Evolutionary conservation across 2,797 vertebrate species (phyloP).

Genomic region (Spinus olivaceus): DNA sequence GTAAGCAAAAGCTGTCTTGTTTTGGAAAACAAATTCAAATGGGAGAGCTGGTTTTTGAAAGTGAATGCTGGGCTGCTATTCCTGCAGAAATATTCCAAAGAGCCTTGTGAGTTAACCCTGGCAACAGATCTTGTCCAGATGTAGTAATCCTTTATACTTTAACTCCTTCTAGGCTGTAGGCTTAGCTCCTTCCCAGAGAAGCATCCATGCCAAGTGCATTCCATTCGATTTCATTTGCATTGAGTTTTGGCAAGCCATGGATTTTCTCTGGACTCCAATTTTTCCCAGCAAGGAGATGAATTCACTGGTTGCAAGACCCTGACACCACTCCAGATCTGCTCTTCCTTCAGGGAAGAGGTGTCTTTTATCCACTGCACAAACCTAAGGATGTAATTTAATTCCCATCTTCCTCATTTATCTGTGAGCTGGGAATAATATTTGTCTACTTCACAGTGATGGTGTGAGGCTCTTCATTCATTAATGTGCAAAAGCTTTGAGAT

Average conservation of each 20-base stretch:
- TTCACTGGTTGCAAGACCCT: neutral
- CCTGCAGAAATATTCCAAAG: neutral
- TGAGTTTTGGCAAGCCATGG: neutral
- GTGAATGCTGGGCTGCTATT: neutral
- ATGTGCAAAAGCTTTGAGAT: constrained; percentile 42
- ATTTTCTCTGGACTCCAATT: neutral
- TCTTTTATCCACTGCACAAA: neutral
- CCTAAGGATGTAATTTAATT: neutral
- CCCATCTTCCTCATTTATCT: neutral
- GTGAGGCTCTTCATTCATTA: constrained; percentile 43
- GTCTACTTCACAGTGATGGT: neutral
- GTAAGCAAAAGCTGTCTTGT: neutral
- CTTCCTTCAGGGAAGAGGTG: neutral
- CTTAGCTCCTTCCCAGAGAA: neutral
- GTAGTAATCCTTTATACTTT: neutral
- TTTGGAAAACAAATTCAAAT: neutral
- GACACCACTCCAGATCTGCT: neutral
- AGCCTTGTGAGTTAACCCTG: neutral
- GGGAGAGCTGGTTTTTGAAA: neutral
- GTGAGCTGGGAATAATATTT: constrained; percentile 17
- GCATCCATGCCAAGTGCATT: neutral
- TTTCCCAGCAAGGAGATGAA: neutral
- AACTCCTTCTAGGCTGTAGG: neutral
- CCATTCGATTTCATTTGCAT: neutral
- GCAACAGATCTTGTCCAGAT: constrained; percentile 23